These are phyloP conservation scores for Malthinus flaveolus DNA, from an alignment of 2,888 invertebrate species.

Conservation along the genomic window DNA sequence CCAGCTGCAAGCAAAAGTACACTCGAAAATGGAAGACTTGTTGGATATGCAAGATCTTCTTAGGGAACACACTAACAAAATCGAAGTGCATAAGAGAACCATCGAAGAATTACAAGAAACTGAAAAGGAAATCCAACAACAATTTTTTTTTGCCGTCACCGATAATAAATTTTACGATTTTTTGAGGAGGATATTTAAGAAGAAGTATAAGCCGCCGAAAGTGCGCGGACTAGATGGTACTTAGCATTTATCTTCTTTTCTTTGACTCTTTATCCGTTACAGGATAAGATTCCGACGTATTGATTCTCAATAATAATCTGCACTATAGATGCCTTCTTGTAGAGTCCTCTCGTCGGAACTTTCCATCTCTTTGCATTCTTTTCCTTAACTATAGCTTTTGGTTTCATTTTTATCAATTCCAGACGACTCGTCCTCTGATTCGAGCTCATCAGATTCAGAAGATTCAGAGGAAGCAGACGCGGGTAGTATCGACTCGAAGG, in stretches of 20 bases:
- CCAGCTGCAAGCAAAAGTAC: constrained; percentile 57
- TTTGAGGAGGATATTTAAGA: constrained; percentile 78
- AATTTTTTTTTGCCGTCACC: constrained; percentile 61
- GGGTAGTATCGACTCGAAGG: constrained; percentile 65
- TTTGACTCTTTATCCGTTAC: too few relatives aligned
- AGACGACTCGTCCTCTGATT: constrained; percentile 46
- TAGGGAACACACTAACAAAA: constrained; percentile 56
- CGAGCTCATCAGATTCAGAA: constrained; percentile 60
- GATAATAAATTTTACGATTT: constrained; percentile 81
- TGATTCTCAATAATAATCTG: not conserved
- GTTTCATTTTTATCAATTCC: too few relatives aligned
- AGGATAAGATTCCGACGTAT: not conserved
- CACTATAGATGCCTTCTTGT: too few relatives aligned
- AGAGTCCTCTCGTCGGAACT: too few relatives aligned
- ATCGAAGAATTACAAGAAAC: constrained; percentile 55
- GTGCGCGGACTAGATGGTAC: constrained; percentile 58
- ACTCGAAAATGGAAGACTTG: constrained; percentile 46
- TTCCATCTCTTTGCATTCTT: too few relatives aligned
- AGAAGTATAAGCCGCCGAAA: constrained; percentile 76
- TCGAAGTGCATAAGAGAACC: constrained; percentile 56
- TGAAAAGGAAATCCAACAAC: constrained; percentile 56
- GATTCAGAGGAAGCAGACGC: constrained; percentile 63
- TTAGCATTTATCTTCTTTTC: constrained; percentile 4
- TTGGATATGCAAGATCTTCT: constrained; percentile 60
- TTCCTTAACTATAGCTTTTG: too few relatives aligned